Evolutionary conservation across 1,140 invertebrate genomes (phyloP).

Genomic region (Eriocheir sinensis): DNA sequence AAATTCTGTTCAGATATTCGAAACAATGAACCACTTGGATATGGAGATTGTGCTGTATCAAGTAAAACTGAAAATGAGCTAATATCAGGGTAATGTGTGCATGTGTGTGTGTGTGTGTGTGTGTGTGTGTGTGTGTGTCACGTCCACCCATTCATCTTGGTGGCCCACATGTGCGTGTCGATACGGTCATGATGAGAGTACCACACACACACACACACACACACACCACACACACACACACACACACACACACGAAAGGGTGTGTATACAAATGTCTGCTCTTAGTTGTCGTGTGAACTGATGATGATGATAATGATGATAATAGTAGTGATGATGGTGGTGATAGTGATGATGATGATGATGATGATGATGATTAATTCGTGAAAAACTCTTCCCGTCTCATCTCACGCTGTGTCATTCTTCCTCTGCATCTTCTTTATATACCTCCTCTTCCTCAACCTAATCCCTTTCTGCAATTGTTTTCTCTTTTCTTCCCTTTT

Average conservation of each 20-base stretch:
- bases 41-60: neutral
- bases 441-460: too few relatives aligned
- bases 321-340: too few relatives aligned
- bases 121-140: neutral
- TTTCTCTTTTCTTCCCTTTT: too few relatives aligned
- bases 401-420: too few relatives aligned
- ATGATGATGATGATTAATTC: too few relatives aligned
- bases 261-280: too few relatives aligned
- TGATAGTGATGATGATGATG: too few relatives aligned
- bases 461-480: too few relatives aligned
- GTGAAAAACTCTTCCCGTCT: too few relatives aligned
- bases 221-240: neutral
- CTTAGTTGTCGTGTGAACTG: too few relatives aligned
- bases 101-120: neutral
- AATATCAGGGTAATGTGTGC: neutral
- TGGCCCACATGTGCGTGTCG: neutral
- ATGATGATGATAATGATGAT: too few relatives aligned
- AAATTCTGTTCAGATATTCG: constrained; percentile 28
- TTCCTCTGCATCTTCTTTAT: too few relatives aligned
- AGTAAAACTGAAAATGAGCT: neutral
- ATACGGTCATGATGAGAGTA: neutral
- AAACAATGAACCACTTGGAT: constrained; percentile 10
- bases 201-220: neutral
- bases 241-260: neutral
- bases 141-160: neutral